Evolutionary conservation across 2,797 vertebrate species (phyloP).

Genomic region (Perdix hodgsoniae): DNA sequence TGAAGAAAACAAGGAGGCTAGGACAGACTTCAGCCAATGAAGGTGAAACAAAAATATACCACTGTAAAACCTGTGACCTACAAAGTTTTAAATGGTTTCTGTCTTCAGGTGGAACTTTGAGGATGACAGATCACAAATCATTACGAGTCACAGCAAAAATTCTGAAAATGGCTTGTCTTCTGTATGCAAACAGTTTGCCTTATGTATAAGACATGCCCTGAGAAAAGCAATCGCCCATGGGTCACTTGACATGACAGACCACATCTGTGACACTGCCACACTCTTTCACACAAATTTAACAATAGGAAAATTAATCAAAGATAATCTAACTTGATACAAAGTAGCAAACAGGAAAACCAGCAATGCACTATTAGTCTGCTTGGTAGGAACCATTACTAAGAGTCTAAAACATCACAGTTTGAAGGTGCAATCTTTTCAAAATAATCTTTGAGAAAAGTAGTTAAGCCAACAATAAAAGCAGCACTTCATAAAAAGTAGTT

Average conservation of each 20-base stretch:
- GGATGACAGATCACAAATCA: slow-evolving; percentile 10
- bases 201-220: fast-evolving
- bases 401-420: neutral
- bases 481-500: neutral
- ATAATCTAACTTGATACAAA: neutral
- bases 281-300: neutral
- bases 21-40: neutral
- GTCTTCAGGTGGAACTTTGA: neutral
- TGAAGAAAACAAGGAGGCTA: neutral
- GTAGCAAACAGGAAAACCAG: neutral
- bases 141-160: neutral
- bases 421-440: neutral
- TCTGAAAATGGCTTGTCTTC: neutral
- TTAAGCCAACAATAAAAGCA: neutral
- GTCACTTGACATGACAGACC: neutral
- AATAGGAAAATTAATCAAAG: slow-evolving; percentile 25
- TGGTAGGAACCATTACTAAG: neutral
- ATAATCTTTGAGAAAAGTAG: neutral
- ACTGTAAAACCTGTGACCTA: neutral
- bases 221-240: neutral
- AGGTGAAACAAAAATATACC: neutral
- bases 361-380: neutral
- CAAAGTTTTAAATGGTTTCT: neutral
- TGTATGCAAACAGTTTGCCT: neutral
- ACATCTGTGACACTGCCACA: neutral